A percentile compares a stretch with the other conserved stretches of the same genome.
Conservation (phyloP, 2,888 invertebrate species). For the Carcina quercana region DNA sequence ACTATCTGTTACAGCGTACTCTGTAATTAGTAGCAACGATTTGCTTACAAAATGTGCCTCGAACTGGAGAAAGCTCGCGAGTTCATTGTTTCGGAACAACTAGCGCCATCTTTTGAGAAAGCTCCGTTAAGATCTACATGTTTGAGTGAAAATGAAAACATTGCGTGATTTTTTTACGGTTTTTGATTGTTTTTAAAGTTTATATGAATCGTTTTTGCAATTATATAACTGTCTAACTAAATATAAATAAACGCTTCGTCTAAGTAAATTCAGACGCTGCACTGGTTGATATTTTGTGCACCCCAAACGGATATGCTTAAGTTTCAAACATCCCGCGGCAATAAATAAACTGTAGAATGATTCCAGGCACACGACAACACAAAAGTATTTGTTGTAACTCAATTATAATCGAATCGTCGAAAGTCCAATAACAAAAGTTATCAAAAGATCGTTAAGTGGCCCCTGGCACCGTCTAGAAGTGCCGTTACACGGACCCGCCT, state of each 20-base stretch:
- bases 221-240: no score
- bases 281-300: no score
- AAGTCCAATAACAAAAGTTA: conserved; percentile 46
- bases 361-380: conserved; percentile 20
- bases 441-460: conserved; percentile 54
- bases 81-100: conserved; percentile 41
- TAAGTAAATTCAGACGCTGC: background rate
- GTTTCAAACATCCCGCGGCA: conserved; percentile 30
- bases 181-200: no score
- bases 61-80: conserved; percentile 20
- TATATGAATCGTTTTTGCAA: no score
- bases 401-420: conserved; percentile 42
- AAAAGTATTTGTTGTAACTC: conserved; percentile 34
- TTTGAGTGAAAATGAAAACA: no score
- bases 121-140: no score
- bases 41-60: conserved; percentile 23
- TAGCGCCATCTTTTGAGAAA: conserved; percentile 50
- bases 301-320: no score
- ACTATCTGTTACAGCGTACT: conserved; percentile 35
- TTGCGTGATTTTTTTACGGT: no score
- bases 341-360: no score
- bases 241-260: no score
- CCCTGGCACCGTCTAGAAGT: conserved; percentile 25
- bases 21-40: conserved; percentile 40
- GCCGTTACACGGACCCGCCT: conserved; percentile 49